Evolutionary conservation across 2,113 vertebrate genomes (phyloP).

Genomic region (Penelope pileata): DNA sequence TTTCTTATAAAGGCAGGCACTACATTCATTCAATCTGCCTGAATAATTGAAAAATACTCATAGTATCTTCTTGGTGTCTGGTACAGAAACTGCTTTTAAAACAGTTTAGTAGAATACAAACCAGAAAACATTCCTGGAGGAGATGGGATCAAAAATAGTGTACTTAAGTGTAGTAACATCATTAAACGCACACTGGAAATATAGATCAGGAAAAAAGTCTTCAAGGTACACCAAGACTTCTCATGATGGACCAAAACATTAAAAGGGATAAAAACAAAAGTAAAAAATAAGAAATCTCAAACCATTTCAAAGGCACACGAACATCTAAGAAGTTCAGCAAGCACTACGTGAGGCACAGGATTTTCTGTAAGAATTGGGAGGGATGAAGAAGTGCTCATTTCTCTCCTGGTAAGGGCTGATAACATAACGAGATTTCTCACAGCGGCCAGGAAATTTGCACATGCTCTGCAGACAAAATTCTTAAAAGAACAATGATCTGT

Average conservation of each 20-base stretch:
- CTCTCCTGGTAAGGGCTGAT: background rate
- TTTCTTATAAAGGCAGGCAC: background rate
- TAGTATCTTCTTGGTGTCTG: background rate
- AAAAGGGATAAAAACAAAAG: background rate
- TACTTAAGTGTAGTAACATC: background rate
- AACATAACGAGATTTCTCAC: background rate
- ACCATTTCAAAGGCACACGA: background rate
- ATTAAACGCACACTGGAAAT: background rate
- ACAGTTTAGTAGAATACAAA: background rate
- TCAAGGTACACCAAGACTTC: background rate
- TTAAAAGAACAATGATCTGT: background rate
- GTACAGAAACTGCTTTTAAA: background rate
- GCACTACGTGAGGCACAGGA: background rate
- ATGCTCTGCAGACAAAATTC: background rate
- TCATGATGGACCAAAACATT: background rate
- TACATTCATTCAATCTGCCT: background rate
- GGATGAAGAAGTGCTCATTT: background rate
- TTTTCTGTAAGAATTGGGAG: background rate
- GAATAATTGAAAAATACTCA: background rate
- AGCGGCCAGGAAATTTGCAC: background rate
- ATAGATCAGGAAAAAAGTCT: background rate
- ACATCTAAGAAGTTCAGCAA: background rate
- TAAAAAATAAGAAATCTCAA: background rate
- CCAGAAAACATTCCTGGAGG: background rate
- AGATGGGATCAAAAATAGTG: background rate